Conservation (phyloP, 2,888 invertebrate species). For the Eustalomyia histrio region DNA sequence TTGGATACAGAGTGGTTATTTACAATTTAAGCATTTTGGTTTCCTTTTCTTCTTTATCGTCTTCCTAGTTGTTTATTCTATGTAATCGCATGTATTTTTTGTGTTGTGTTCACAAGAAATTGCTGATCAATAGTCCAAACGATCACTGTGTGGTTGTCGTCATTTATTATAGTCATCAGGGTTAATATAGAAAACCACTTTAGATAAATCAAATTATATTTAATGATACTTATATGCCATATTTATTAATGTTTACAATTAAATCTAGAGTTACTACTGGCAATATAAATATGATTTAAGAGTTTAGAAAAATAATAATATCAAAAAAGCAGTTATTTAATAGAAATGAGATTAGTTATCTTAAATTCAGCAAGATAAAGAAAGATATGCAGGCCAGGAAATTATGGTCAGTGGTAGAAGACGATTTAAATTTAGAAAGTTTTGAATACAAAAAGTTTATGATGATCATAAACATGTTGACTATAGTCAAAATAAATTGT, state of each 20-base stretch:
- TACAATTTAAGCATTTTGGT: conserved; percentile 15
- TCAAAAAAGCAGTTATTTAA: background rate
- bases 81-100: background rate
- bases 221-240: conserved; percentile 47
- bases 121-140: conserved; percentile 47
- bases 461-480: too few species aligned
- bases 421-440: too few species aligned
- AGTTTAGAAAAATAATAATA: background rate
- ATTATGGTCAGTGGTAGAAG: too few species aligned
- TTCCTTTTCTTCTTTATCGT: conserved; percentile 7
- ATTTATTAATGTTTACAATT: conserved; percentile 41
- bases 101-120: conserved; percentile 24
- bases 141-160: conserved; percentile 48
- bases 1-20: background rate
- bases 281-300: background rate
- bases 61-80: background rate
- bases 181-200: conserved; percentile 74
- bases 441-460: too few species aligned
- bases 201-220: conserved; percentile 72
- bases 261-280: conserved; percentile 2
- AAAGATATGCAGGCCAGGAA: too few species aligned
- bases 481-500: too few species aligned
- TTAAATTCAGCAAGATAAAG: background rate
- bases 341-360: background rate
- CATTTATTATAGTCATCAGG: conserved; percentile 74